Conservation (phyloP, 2,797 vertebrate species). For the Aphelocoma californica region DNA sequence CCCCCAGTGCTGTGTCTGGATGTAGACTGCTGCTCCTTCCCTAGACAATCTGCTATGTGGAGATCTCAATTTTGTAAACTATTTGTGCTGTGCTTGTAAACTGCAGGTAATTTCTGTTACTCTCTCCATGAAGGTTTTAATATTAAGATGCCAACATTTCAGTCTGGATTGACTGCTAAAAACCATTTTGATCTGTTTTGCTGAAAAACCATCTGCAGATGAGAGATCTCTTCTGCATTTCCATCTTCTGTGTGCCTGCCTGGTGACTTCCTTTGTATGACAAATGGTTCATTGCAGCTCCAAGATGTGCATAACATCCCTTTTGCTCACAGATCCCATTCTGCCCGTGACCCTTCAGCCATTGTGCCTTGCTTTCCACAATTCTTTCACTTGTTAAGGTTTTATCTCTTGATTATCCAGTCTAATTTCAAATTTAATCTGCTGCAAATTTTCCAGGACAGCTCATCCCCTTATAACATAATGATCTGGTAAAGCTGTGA, state of each 20-base stretch:
- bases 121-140: background rate
- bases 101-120: background rate
- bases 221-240: background rate
- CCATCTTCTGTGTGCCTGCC: background rate
- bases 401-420: background rate
- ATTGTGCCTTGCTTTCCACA: background rate
- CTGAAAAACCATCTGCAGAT: background rate
- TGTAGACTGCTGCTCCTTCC: background rate
- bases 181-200: background rate
- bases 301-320: background rate
- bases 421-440: background rate
- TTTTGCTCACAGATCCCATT: background rate
- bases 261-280: background rate
- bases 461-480: background rate
- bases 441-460: background rate
- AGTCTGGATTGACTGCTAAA: background rate
- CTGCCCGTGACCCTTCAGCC: background rate
- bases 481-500: background rate
- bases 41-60: background rate
- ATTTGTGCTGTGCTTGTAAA: background rate
- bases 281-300: background rate
- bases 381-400: background rate
- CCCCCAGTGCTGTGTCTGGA: background rate
- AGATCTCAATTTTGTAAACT: background rate
- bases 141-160: background rate